Evolutionary conservation across 92 coral and sea anemone genomes (phyloP).

Genomic region (Zoanthus gigantus): DNA sequence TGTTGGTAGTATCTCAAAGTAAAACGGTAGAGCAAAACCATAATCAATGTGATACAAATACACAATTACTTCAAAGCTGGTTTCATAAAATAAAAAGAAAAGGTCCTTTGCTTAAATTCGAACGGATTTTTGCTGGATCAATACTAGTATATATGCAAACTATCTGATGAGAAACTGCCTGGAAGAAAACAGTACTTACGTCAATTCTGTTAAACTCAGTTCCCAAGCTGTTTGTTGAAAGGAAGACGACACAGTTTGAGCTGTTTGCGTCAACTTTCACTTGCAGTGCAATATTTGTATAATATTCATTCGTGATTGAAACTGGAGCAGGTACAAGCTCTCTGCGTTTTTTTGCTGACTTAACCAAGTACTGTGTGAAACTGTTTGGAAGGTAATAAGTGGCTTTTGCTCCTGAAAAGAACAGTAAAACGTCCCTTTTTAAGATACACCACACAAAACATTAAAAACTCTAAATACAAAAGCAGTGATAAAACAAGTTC

Average conservation of each 20-base stretch:
- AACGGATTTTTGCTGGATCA: no score
- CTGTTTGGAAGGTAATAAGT: slow-evolving; percentile 81
- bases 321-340: slow-evolving; percentile 83
- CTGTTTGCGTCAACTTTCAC: slow-evolving; percentile 75
- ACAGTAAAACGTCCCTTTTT: not conserved
- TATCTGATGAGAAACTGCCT: not conserved
- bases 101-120: no score
- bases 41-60: no score
- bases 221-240: slow-evolving; percentile 89
- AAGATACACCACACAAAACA: no score
- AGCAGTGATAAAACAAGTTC: no score
- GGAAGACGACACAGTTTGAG: slow-evolving; percentile 79
- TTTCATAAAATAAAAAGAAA: no score
- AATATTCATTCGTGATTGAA: slow-evolving; percentile 77
- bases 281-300: slow-evolving; percentile 87
- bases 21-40: no score
- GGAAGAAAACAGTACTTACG: slow-evolving; percentile 62
- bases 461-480: no score
- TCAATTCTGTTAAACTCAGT: slow-evolving; percentile 89
- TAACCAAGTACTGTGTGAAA: slow-evolving; percentile 83
- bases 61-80: no score
- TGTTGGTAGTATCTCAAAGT: no score
- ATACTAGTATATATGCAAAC: no score
- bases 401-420: slow-evolving; percentile 76
- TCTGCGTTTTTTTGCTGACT: slow-evolving; percentile 73